Evolutionary conservation across 2,888 invertebrate genomes (phyloP).

Genomic region (Acrobasis suavella): DNA sequence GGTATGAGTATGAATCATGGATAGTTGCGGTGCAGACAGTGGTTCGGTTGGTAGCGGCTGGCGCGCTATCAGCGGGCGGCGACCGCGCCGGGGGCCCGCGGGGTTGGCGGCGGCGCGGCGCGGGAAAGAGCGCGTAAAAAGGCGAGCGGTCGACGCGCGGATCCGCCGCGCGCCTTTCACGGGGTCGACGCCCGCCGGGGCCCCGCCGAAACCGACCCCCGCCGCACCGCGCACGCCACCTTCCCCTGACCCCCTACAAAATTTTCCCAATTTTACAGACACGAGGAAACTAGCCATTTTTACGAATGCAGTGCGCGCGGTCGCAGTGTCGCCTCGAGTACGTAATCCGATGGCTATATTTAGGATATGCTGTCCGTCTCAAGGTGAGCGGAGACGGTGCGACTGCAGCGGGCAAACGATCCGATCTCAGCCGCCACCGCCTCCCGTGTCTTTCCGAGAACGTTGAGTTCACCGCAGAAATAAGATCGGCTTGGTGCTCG

Average conservation of each 20-base stretch:
- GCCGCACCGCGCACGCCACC: constrained; percentile 46
- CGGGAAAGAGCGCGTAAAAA: constrained; percentile 79
- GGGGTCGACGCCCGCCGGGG: constrained; percentile 77
- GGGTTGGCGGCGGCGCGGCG: constrained; percentile 72
- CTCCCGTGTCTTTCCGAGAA: constrained; percentile 52
- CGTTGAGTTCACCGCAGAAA: constrained; percentile 57
- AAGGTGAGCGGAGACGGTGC: constrained; percentile 47
- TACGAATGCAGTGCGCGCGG: constrained; percentile 32
- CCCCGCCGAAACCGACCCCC: constrained; percentile 67
- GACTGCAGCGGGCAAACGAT: constrained; percentile 31
- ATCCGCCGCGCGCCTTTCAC: constrained; percentile 72
- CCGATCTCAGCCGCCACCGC: constrained; percentile 29
- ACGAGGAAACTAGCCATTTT: constrained; percentile 28
- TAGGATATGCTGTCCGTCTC: constrained; percentile 47
- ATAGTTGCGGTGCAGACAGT: constrained; percentile 65
- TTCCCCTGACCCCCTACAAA: constrained; percentile 53
- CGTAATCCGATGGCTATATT: constrained; percentile 49
- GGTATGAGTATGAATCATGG: constrained; percentile 4
- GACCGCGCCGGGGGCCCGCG: constrained; percentile 78
- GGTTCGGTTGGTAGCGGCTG: constrained; percentile 70
- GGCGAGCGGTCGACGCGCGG: constrained; percentile 73
- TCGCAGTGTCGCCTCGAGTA: constrained; percentile 42
- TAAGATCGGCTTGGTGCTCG: constrained; percentile 49
- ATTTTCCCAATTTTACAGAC: constrained; percentile 51
- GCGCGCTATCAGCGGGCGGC: constrained; percentile 80